Evolutionary conservation across 1,140 invertebrate species (phyloP).

Genomic region (Listronotus bonariensis): DNA sequence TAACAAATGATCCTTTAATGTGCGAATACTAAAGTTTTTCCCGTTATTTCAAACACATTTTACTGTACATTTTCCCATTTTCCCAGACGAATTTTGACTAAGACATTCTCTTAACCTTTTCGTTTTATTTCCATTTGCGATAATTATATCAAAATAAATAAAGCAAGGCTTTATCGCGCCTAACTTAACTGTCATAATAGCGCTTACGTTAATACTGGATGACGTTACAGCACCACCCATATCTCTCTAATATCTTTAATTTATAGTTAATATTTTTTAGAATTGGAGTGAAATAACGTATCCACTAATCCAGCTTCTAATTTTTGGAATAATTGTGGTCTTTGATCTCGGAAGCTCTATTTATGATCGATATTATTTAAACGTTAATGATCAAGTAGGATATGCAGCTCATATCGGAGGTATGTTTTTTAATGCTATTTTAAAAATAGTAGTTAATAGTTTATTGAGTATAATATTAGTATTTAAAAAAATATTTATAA

Average conservation of each 20-base stretch:
- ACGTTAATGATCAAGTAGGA: slow-evolving; percentile 68
- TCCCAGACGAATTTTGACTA: no score
- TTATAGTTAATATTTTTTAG: slow-evolving; percentile 59
- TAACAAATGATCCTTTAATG: no score
- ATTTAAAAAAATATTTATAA: not conserved
- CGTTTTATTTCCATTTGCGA: not conserved
- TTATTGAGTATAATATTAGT: not conserved
- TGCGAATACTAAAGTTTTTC: no score
- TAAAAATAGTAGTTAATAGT: slow-evolving; percentile 49
- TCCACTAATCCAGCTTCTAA: slow-evolving; percentile 75
- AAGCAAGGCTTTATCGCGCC: not conserved
- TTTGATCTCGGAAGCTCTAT: slow-evolving; percentile 74
- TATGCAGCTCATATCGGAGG: slow-evolving; percentile 88
- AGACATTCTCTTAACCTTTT: no score
- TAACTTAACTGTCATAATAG: no score
- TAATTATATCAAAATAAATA: slow-evolving; percentile 5
- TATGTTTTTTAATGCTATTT: slow-evolving; percentile 70
- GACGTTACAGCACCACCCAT: no score
- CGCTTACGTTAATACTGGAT: no score
- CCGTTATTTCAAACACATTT: no score
- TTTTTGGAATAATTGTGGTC: slow-evolving; percentile 72
- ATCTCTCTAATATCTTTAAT: not conserved
- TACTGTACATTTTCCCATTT: no score
- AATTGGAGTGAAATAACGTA: slow-evolving; percentile 94
- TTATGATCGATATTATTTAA: slow-evolving; percentile 75